Percentiles rank a stretch among this genome's conserved stretches.
These are phyloP conservation scores for Orussus abietinus DNA, from an alignment of 1,140 invertebrate species.

Conservation along the genomic window DNA sequence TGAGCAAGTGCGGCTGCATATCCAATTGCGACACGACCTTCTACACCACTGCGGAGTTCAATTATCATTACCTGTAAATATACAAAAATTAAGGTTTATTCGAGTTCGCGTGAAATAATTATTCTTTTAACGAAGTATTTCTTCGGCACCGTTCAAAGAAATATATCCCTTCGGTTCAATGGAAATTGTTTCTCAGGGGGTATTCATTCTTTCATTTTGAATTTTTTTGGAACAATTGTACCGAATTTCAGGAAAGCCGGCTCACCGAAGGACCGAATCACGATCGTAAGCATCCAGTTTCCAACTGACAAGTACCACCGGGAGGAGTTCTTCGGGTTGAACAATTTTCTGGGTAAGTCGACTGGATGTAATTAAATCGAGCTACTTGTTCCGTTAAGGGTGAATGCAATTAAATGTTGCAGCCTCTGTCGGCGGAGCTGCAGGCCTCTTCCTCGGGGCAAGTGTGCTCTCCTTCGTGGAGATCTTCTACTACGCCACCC, in stretches of 20 bases:
- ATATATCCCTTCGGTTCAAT: not conserved
- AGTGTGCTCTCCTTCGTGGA: constrained; percentile 67
- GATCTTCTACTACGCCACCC: constrained; percentile 62
- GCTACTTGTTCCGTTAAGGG: not conserved
- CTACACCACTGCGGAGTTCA: too few relatives aligned
- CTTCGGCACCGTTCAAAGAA: not conserved
- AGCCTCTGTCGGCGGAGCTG: constrained; percentile 69
- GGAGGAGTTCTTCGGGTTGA: constrained; percentile 16
- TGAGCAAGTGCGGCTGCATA: constrained; percentile 6
- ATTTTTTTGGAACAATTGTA: too few relatives aligned
- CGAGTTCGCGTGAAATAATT: too few relatives aligned
- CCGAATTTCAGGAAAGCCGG: constrained; percentile 13
- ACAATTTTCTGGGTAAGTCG: constrained; percentile 19
- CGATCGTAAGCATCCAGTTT: constrained; percentile 5
- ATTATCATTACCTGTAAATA: too few relatives aligned
- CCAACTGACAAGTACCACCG: constrained; percentile 12
- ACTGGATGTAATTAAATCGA: not conserved
- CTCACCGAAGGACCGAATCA: constrained; percentile 11
- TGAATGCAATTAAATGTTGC: constrained; percentile 25
- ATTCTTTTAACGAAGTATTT: too few relatives aligned
- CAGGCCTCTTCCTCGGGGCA: constrained; percentile 66
- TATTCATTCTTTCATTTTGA: constrained; percentile 2
- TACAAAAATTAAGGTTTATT: too few relatives aligned
- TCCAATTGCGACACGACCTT: constrained; percentile 13
- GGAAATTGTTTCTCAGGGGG: not conserved